A percentile compares a stretch with the other conserved stretches of the same genome.
Evolutionary conservation across 2,888 invertebrate species (phyloP).

Genomic region (Eristalis pertinax): DNA sequence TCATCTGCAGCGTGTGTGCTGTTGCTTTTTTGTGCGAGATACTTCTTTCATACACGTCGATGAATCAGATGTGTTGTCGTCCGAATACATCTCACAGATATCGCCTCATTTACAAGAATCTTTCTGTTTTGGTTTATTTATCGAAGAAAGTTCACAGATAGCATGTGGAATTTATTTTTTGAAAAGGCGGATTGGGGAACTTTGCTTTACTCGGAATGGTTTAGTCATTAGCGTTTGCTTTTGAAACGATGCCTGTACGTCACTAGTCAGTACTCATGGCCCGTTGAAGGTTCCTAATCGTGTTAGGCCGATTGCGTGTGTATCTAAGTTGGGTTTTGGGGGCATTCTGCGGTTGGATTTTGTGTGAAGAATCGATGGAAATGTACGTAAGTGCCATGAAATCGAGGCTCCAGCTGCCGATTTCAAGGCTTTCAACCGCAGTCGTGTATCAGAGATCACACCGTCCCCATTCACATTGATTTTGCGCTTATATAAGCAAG

Average conservation of each 20-base stretch:
- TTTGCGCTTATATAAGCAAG: neutral
- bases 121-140: conserved; percentile 8
- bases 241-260: neutral
- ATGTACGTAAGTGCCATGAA: too few relatives aligned
- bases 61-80: conserved; percentile 52
- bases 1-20: neutral
- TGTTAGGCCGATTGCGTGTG: neutral
- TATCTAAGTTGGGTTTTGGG: neutral
- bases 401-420: neutral
- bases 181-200: neutral
- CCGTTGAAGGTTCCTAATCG: neutral
- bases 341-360: neutral
- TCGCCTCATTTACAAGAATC: conserved; percentile 18
- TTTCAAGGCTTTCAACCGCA: neutral
- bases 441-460: neutral
- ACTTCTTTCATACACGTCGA: conserved; percentile 32
- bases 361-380: neutral
- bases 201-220: neutral
- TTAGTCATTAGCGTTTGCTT: neutral
- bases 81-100: conserved; percentile 44
- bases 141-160: conserved; percentile 58
- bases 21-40: conserved; percentile 1
- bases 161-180: conserved; percentile 17
- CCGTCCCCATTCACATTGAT: neutral
- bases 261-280: neutral